Evolutionary conservation across 2,797 vertebrate genomes (phyloP).

Genomic region (Denticeps clupeoides): DNA sequence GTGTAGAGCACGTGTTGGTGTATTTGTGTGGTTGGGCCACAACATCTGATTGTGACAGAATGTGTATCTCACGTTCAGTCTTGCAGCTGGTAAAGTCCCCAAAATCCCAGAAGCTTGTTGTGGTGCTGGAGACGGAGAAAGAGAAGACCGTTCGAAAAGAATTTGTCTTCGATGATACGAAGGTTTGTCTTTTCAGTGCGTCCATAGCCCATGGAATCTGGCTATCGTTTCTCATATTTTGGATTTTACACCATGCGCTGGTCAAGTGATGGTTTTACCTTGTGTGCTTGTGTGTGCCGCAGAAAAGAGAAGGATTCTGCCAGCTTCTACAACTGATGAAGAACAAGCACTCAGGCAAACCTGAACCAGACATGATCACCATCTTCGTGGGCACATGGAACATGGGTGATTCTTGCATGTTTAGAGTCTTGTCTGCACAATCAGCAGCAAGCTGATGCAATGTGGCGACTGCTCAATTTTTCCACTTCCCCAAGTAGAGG

Average conservation of each 20-base stretch:
- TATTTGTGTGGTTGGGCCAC: too few species aligned
- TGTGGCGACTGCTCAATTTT: too few species aligned
- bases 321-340: constrained; percentile 98
- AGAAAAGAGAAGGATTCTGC: constrained; percentile 97
- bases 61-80: too few species aligned
- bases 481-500: too few species aligned
- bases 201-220: too few species aligned
- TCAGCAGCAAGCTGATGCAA: too few species aligned
- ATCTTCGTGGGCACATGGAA: constrained; percentile 98
- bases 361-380: constrained; percentile 95
- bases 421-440: constrained; percentile 35
- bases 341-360: constrained; percentile 89
- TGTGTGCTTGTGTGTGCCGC: constrained; percentile 22
- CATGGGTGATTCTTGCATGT: constrained; percentile 70
- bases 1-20: too few species aligned
- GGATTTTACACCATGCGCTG: too few species aligned
- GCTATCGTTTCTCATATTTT: too few species aligned
- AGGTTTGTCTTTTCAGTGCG: constrained; percentile 64
- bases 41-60: too few species aligned
- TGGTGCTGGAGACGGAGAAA: constrained; percentile 83
- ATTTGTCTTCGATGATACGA: constrained; percentile 84
- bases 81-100: constrained; percentile 93
- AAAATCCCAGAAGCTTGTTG: constrained; percentile 80
- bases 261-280: background rate
- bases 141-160: constrained; percentile 85